A percentile compares a stretch with the other conserved stretches of the same genome.
These are phyloP conservation scores for Amblyopsis hoosieri DNA, from an alignment of 2,797 vertebrate genomes.

Conservation along the genomic window DNA sequence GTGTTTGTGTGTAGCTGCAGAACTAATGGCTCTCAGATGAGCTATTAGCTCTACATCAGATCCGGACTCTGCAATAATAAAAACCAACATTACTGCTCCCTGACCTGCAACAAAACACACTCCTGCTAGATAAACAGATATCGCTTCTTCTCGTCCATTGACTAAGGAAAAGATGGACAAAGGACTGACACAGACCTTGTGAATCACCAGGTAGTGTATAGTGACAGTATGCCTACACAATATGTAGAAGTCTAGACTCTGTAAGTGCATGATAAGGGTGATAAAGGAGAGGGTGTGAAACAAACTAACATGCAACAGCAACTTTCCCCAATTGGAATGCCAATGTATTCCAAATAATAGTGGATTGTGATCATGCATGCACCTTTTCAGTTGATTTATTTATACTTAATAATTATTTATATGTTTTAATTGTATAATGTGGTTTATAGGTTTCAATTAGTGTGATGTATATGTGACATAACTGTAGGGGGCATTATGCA, in stretches of 20 bases:
- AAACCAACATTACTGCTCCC: conserved; percentile 57
- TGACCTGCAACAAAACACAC: conserved; percentile 31
- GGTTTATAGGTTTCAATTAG: too few relatives aligned
- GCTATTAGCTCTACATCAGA: conserved; percentile 65
- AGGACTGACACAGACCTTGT: too few relatives aligned
- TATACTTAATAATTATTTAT: too few relatives aligned
- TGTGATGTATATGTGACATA: too few relatives aligned
- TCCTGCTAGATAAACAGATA: conserved; percentile 20
- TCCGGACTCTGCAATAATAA: conserved; percentile 51
- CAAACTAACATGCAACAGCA: conserved; percentile 3
- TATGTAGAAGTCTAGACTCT: conserved; percentile 36
- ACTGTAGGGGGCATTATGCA: too few relatives aligned
- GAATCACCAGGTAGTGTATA: conserved; percentile 7
- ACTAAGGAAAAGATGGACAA: too few relatives aligned
- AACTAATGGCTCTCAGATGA: conserved; percentile 75
- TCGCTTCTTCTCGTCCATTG: conserved; percentile 7
- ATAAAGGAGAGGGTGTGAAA: conserved; percentile 31
- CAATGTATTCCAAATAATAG: too few relatives aligned
- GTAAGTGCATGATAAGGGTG: conserved; percentile 41
- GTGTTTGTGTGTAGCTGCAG: conserved; percentile 30
- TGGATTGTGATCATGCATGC: too few relatives aligned
- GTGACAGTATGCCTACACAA: conserved; percentile 8
- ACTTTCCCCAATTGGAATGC: too few relatives aligned
- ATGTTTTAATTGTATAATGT: too few relatives aligned
- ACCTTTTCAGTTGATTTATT: too few relatives aligned